Percentiles rank a stretch among this genome's conserved stretches.
phyloP scores from a whole-genome alignment of 1,140 invertebrate species.

The Hypsibius dujardini region DNA sequence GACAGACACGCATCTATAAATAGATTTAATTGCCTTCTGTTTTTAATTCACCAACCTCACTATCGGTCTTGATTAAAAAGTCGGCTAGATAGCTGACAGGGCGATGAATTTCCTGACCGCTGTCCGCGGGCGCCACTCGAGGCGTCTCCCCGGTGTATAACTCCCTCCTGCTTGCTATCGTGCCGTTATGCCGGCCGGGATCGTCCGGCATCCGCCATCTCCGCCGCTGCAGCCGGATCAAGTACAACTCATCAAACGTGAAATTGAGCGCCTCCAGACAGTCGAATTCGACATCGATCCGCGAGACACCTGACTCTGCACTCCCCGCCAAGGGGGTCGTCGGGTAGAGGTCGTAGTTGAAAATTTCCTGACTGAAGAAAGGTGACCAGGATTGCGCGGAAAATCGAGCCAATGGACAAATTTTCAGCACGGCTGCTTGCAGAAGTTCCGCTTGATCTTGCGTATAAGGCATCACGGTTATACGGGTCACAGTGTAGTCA shows the following conservation, averaged over 20 bases:
- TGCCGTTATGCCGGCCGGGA: neutral
- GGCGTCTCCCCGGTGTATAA: neutral
- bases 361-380: neutral
- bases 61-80: neutral
- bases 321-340: neutral
- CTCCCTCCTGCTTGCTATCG: neutral
- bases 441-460: neutral
- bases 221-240: neutral
- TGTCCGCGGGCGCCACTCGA: neutral
- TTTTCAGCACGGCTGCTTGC: conserved; percentile 5
- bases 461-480: conserved; percentile 12
- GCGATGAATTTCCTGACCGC: neutral
- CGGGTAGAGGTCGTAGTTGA: neutral
- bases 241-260: conserved; percentile 7
- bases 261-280: conserved; percentile 14
- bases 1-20: too few species aligned
- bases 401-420: conserved; percentile 6
- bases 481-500: neutral
- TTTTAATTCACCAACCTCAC: too few species aligned
- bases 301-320: neutral
- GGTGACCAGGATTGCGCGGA: neutral
- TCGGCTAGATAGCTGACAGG: conserved; percentile 9
- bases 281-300: conserved; percentile 15
- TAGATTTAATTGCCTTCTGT: too few species aligned
- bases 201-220: neutral